Base-by-base conservation (phyloP, 2,113 vertebrate genomes). In the Neopipo cinnamomea region DNA sequence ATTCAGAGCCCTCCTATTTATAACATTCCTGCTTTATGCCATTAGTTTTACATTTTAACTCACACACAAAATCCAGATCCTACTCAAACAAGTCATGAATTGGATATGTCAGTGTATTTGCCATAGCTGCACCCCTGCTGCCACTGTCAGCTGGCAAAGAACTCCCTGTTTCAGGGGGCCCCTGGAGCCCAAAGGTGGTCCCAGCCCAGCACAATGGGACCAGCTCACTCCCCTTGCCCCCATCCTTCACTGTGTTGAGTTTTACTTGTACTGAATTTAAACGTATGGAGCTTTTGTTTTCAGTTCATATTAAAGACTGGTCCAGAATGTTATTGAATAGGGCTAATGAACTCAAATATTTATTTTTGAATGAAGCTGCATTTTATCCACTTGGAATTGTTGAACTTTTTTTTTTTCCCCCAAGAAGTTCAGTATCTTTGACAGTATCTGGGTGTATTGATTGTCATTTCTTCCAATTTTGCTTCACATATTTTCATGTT, bases 81-180 rank as follows among this genome's bases (percentile, higher is more conserved):
- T n/a, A 8, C 10, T 73, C 71, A 46, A 74, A 68, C 11, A 75
- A 71, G 30, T 4, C 78, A 24, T 39, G 20, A 67, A 44, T 55
- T 46, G 5, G 23, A 17, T 41, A 24, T 2, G 0, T n/a, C 11
- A 61, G 8, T 4, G 0, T 28, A 35, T 25, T 31, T 85, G 47
- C 47, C 0, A 1, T 35, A 85, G 52, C 24, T 63, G 39, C 14
- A 39, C 3, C 5, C 2, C 14, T 63, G 35, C 50, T 59, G n/a
- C 33, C 14, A 15, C n/a, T 67, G 19, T 14, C 22, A 62, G 16
- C 47, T 78, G 11, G 12, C 33, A 77, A 47, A 46, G 6, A 1
- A 63, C 20, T 33, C 17, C 27, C 5, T 47, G 22, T 21, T n/a
- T 10, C 31, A 28, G 21, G 56, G 16, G 35, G 5, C 23, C 59